phyloP scores from a whole-genome alignment of 30 jellyfish, hydroid and myxozoan genomes.

The Morbakka virulenta region DNA sequence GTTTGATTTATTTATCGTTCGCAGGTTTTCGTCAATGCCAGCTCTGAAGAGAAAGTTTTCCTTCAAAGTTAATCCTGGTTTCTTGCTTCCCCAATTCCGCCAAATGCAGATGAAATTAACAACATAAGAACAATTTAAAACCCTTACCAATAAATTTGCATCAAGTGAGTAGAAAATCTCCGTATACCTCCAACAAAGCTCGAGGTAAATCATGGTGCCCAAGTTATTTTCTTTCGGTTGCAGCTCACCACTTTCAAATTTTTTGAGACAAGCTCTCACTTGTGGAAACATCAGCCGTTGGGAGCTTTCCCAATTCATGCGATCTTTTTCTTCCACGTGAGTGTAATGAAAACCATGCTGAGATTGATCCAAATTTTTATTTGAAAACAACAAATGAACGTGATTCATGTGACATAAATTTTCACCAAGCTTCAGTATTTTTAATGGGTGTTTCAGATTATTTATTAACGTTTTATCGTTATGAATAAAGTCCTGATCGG shows the following conservation, averaged over 20 bases:
- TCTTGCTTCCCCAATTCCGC: slow-evolving; percentile 13
- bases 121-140: not conserved
- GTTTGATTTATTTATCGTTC: not conserved
- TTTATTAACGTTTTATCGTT: slow-evolving; percentile 18
- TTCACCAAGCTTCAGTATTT: slow-evolving; percentile 6
- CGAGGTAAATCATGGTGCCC: slow-evolving; percentile 15
- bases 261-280: slow-evolving; percentile 12
- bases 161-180: slow-evolving; percentile 12
- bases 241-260: slow-evolving; percentile 12
- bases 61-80: slow-evolving; percentile 5
- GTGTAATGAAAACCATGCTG: slow-evolving; percentile 8
- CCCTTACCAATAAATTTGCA: not conserved
- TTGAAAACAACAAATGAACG: not conserved
- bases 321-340: slow-evolving; percentile 15
- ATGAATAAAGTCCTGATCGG: slow-evolving; percentile 47
- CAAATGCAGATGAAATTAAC: slow-evolving; percentile 16
- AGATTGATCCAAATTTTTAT: not conserved
- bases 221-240: slow-evolving; percentile 2
- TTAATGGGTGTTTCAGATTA: slow-evolving; percentile 28
- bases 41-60: slow-evolving; percentile 13
- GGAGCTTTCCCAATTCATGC: slow-evolving; percentile 54
- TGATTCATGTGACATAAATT: slow-evolving; percentile 22
- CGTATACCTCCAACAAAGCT: slow-evolving; percentile 21
- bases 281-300: slow-evolving; percentile 17
- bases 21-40: not conserved